Conservation (phyloP, 2,888 invertebrate genomes). For the Diploptera punctata region DNA sequence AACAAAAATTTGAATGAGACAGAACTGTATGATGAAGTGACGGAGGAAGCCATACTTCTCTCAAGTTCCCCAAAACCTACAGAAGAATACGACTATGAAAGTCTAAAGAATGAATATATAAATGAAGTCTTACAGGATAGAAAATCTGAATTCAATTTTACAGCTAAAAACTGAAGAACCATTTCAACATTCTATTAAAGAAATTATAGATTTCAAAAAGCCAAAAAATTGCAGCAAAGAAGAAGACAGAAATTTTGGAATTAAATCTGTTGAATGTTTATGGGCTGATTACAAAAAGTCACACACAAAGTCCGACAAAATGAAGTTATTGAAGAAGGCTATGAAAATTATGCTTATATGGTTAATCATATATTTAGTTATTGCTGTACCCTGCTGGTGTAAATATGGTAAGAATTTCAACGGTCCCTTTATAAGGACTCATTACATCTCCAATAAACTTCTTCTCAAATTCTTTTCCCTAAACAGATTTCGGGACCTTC, state of each 20-base stretch:
- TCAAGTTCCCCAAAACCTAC: background rate
- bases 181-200: slow-evolving; percentile 53
- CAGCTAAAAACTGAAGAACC: slow-evolving; percentile 51
- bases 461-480: too few species aligned
- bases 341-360: slow-evolving; percentile 54
- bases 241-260: slow-evolving; percentile 49
- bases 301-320: slow-evolving; percentile 45
- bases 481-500: too few species aligned
- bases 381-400: slow-evolving; percentile 61
- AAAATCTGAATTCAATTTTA: background rate
- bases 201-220: slow-evolving; percentile 51
- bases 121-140: slow-evolving; percentile 39
- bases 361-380: slow-evolving; percentile 55
- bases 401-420: slow-evolving; percentile 56
- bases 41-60: too few species aligned
- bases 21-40: too few species aligned
- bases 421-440: too few species aligned
- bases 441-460: background rate
- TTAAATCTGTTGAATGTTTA: slow-evolving; percentile 54
- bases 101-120: slow-evolving; percentile 58
- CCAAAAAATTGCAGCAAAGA: slow-evolving; percentile 58
- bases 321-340: slow-evolving; percentile 48
- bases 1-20: too few species aligned
- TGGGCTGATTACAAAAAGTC: slow-evolving; percentile 52
- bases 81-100: slow-evolving; percentile 54